Base-by-base conservation (phyloP, 1,140 invertebrate species). In the Penaeus vannamei region DNA sequence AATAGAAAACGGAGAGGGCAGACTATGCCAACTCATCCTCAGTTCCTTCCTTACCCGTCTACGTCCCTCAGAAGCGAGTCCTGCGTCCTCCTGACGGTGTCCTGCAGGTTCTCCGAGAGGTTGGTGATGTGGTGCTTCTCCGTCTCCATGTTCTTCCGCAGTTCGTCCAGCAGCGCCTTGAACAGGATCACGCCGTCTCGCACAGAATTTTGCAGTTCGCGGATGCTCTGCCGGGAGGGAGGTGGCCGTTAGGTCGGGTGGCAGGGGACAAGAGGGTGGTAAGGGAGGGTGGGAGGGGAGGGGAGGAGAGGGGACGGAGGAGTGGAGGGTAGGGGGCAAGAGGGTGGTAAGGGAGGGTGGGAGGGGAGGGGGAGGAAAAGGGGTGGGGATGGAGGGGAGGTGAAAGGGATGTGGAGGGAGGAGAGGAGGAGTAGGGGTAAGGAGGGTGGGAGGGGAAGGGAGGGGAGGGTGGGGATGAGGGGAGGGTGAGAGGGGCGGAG, bases 21-120 rank as follows among this genome's bases (percentile, higher is more conserved):
- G 46, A 14, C 46, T 14, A 69, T 14, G 66, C 66, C 66, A 36
- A 36, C 22, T 8, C 23, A 4, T 36, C 36, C 46, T 23, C 4
- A 26, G 19, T 32, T 76, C 92, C 92, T 92, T 32, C 80, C 92
- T 92, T 92, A 94, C 94, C 93, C 93, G 91, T 96, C 95, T 5
- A 96, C 93, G 91, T 96, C 95, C 91, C 95, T 92, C 8, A 95
- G 92, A 90, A 95, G 94, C 23, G 93, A 93, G 0, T 94, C 93
- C 87, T 96, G 95, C 0, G 95, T 96, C 92, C 95, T 95, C 23
- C 94, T 94, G 32, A 96, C 94, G 0, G 94, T 94, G 69, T 96
- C 95, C 89, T 95, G 94, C 92, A 95, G 94, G 32, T 95, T 95
- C 91, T 96, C 95, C 89, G 95, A 95, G 90, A 95, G 95, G 23